Evolutionary conservation across 2,113 vertebrate species (phyloP).

Genomic region (Boleophthalmus pectinirostris): DNA sequence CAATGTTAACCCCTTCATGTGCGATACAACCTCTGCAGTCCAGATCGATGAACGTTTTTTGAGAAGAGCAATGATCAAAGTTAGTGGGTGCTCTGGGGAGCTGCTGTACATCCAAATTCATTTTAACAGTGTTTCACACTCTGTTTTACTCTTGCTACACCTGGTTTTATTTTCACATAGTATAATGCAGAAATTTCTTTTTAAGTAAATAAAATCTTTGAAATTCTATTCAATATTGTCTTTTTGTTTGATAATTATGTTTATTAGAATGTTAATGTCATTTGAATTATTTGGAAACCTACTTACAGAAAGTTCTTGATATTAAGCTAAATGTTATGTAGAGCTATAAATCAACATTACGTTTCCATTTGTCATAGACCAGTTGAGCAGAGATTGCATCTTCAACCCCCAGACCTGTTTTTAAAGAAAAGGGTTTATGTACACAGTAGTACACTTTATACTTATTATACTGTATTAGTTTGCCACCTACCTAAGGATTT

Average conservation of each 20-base stretch:
- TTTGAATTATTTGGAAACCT: too few relatives aligned
- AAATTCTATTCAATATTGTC: conserved; percentile 21
- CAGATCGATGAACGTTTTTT: conserved; percentile 24
- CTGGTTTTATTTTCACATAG: conserved; percentile 61
- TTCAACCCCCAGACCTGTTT: conserved; percentile 89
- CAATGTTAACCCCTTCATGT: conserved; percentile 37
- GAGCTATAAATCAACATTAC: background rate
- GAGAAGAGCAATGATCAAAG: conserved; percentile 56
- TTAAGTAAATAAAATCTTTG: conserved; percentile 56
- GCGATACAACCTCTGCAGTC: conserved; percentile 25
- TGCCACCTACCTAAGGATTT: conserved; percentile 89
- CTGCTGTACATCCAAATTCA: conserved; percentile 30
- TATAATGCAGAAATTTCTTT: conserved; percentile 44
- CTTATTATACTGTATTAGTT: background rate
- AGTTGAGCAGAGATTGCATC: conserved; percentile 90
- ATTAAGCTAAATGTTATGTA: background rate
- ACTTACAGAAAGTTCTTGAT: too few relatives aligned
- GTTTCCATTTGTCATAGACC: conserved; percentile 87
- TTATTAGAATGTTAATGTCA: background rate
- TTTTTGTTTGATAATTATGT: background rate
- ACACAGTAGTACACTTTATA: background rate
- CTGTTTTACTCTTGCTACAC: conserved; percentile 54
- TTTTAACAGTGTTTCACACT: conserved; percentile 53
- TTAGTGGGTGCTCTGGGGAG: conserved; percentile 19
- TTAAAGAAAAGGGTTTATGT: background rate